Conservation (phyloP, 1,140 invertebrate genomes). For the Hylaeus volcanicus region DNA sequence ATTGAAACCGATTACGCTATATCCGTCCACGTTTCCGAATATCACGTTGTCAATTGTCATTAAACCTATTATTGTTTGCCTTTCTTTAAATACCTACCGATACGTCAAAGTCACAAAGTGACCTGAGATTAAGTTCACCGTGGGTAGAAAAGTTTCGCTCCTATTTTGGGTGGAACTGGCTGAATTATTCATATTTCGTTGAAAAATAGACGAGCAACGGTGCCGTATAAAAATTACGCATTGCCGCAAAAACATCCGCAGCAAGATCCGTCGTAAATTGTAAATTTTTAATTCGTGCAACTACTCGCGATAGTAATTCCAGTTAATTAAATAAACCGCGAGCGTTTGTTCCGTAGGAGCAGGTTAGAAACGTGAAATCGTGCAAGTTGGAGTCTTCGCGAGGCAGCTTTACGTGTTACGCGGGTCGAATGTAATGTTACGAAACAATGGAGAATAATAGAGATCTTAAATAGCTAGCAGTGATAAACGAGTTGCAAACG, state of each 20-base stretch:
- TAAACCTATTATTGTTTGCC: not conserved
- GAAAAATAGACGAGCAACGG: no score
- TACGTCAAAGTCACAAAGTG: no score
- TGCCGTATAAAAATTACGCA: not conserved
- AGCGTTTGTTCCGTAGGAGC: not conserved
- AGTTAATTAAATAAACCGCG: not conserved
- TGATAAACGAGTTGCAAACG: no score
- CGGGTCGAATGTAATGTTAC: not conserved
- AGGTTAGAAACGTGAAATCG: not conserved
- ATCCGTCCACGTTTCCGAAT: not conserved
- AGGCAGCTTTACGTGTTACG: not conserved
- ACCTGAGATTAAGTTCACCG: no score
- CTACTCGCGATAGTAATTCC: not conserved
- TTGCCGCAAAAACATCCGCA: not conserved
- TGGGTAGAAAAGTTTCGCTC: no score
- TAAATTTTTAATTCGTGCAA: not conserved
- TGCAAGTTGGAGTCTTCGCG: not conserved
- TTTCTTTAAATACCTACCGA: not conserved
- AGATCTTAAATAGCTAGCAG: no score
- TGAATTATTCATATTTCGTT: not conserved
- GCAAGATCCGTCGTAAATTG: not conserved
- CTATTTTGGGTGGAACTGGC: not conserved
- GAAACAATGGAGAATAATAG: no score
- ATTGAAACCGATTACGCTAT: not conserved
- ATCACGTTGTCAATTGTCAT: not conserved